Conservation (phyloP, 2,797 vertebrate species). For the Agapornis canus region DNA sequence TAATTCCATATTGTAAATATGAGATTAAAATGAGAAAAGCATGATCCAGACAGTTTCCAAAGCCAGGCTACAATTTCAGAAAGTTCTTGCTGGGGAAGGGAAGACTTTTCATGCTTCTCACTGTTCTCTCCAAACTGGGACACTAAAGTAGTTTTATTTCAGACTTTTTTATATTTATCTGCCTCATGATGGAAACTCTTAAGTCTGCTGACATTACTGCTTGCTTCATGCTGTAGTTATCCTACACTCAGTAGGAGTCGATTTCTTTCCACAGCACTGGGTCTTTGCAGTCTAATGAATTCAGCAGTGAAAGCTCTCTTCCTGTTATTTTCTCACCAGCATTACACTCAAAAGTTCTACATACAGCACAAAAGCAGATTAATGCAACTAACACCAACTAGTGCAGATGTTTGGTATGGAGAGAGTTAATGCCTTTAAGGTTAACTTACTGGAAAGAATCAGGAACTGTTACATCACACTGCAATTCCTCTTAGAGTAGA, state of each 20-base stretch:
- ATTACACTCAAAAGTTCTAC: neutral
- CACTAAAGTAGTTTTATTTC: neutral
- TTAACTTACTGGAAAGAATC: neutral
- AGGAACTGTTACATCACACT: neutral
- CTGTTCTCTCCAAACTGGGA: neutral
- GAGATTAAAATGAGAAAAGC: neutral
- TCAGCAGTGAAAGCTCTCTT: neutral
- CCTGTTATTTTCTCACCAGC: neutral
- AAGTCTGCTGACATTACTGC: neutral
- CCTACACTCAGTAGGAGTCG: fast-evolving
- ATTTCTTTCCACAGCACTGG: neutral
- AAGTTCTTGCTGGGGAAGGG: neutral
- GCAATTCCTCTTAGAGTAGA: neutral
- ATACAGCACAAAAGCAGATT: neutral
- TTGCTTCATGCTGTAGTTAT: neutral
- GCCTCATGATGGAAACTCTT: neutral
- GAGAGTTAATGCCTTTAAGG: neutral
- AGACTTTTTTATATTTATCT: neutral
- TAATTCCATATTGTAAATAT: neutral
- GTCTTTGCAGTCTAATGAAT: neutral
- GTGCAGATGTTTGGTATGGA: neutral
- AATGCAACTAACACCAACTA: neutral
- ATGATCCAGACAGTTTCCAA: neutral
- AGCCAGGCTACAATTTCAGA: neutral
- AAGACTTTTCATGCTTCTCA: neutral